These are phyloP conservation scores for Eulithis prunata DNA, from an alignment of 2,888 invertebrate genomes.

Conservation along the genomic window DNA sequence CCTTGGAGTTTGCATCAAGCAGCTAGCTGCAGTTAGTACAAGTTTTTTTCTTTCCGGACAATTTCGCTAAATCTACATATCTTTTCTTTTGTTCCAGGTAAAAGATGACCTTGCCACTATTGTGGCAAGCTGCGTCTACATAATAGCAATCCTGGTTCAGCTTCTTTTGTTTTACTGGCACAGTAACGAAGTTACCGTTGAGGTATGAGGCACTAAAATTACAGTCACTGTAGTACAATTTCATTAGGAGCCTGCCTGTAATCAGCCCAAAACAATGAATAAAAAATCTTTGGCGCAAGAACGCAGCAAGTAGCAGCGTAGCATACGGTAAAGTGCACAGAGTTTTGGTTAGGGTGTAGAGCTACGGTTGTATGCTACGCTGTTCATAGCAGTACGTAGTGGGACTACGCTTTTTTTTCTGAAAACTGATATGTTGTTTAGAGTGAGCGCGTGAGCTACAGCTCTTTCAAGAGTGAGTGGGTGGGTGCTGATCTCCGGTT, in stretches of 20 bases:
- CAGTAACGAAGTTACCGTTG: constrained; percentile 63
- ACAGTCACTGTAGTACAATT: neutral
- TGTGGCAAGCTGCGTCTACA: constrained; percentile 53
- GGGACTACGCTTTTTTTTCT: no score
- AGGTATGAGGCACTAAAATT: constrained; percentile 47
- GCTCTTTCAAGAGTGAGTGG: constrained; percentile 64
- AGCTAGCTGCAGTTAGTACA: constrained; percentile 59
- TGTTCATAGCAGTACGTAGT: neutral
- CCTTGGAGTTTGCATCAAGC: constrained; percentile 65
- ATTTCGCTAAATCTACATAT: neutral
- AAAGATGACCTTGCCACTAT: constrained; percentile 55
- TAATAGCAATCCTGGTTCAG: constrained; percentile 60
- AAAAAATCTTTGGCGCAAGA: no score
- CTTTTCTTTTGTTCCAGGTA: constrained; percentile 48
- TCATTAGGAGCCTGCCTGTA: neutral
- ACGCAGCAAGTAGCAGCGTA: no score
- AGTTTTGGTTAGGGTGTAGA: no score
- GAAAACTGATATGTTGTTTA: constrained; percentile 32
- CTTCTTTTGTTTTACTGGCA: constrained; percentile 69
- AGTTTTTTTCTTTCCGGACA: neutral
- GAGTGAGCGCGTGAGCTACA: constrained; percentile 62
- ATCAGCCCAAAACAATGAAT: no score
- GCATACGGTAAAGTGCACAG: no score
- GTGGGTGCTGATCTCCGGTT: constrained; percentile 39
- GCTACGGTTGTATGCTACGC: neutral